Evolutionary conservation across 2,888 invertebrate genomes (phyloP).

Genomic region (Zygogramma bicolorata): DNA sequence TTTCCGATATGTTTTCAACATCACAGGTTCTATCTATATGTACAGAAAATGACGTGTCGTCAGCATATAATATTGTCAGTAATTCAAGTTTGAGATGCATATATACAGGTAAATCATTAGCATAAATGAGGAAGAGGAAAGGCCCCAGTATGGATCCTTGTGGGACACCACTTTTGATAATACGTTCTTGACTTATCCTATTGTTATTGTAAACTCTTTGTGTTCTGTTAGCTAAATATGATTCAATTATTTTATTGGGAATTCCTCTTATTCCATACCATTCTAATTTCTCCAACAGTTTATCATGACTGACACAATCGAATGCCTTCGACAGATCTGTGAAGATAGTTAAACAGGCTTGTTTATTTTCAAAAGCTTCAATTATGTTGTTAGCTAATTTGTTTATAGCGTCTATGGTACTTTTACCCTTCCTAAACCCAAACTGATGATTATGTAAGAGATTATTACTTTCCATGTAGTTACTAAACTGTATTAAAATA

Average conservation of each 20-base stretch:
- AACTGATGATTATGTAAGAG: no score
- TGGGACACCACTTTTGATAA: not conserved
- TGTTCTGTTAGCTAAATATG: not conserved
- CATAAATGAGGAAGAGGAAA: not conserved
- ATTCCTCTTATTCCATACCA: not conserved
- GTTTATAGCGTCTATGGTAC: no score
- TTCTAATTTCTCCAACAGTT: not conserved
- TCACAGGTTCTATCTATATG: no score
- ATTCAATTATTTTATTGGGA: no score
- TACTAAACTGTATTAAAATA: no score
- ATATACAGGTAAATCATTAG: not conserved
- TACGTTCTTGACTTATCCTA: no score
- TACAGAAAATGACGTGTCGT: no score
- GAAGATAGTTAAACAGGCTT: not conserved
- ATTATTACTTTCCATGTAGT: no score
- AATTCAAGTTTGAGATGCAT: not conserved
- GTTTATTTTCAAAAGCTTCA: constrained; percentile 7
- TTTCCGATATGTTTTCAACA: no score
- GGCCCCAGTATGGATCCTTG: no score
- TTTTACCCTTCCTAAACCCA: no score
- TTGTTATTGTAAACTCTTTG: not conserved
- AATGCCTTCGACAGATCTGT: not conserved
- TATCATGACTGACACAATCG: not conserved
- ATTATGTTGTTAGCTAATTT: not conserved
- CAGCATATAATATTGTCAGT: not conserved